Percentiles rank a stretch among this genome's conserved stretches.
phyloP scores from a whole-genome alignment of 1,140 invertebrate species.

The Globodera rostochiensis region DNA sequence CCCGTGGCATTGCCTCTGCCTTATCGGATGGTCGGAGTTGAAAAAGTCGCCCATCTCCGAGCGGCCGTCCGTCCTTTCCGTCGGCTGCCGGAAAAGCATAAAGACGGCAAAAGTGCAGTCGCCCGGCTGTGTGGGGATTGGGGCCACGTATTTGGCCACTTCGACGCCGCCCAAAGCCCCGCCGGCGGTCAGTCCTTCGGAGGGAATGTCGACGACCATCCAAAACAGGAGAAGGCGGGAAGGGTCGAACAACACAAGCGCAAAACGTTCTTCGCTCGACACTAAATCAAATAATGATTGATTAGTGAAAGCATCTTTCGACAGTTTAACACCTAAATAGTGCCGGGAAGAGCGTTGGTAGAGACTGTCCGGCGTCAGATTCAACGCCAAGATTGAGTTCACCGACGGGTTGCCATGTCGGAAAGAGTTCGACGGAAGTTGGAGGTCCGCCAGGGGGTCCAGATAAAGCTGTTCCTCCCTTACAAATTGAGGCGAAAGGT shows the following conservation, averaged over 20 bases:
- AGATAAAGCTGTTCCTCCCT: conserved; percentile 46
- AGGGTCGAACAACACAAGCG: conserved; percentile 58
- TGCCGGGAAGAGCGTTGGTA: conserved; percentile 58
- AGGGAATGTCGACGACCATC: conserved; percentile 56
- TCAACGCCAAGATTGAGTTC: conserved; percentile 50
- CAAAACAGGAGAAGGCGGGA: conserved; percentile 48
- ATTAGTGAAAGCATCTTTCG: conserved; percentile 11
- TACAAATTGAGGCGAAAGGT: conserved; percentile 37
- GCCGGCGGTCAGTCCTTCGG: conserved; percentile 49
- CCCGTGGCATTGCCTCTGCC: conserved; percentile 44
- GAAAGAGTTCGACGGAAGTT: conserved; percentile 48
- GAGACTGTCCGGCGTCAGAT: conserved; percentile 32
- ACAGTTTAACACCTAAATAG: conserved; percentile 51
- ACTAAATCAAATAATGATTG: conserved; percentile 38
- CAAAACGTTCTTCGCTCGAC: conserved; percentile 56
- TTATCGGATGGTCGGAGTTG: conserved; percentile 47
- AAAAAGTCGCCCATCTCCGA: conserved; percentile 55
- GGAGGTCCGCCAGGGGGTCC: conserved; percentile 49
- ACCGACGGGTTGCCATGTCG: conserved; percentile 39
- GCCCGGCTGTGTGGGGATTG: conserved; percentile 41
- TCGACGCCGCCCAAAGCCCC: conserved; percentile 35
- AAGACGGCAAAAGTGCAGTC: conserved; percentile 48
- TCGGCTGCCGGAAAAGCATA: conserved; percentile 54
- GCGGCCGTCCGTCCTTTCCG: background rate
- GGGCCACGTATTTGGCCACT: conserved; percentile 47